Base-by-base conservation (phyloP, 2,113 vertebrate genomes). In the Chloropsis hardwickii region DNA sequence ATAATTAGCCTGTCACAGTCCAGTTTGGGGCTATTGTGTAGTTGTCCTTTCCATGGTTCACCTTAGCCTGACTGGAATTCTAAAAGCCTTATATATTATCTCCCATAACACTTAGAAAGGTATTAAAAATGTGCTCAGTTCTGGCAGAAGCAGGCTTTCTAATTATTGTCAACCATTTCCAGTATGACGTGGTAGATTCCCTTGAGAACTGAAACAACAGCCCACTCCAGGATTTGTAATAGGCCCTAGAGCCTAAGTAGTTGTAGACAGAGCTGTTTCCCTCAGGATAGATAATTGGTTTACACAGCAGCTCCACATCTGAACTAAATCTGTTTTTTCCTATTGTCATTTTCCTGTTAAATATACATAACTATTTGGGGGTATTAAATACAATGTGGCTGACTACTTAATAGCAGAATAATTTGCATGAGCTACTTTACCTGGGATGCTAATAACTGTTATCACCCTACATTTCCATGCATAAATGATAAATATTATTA, bases 1-100 rank as follows among this genome's bases (percentile, higher is more conserved):
- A 98, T 99, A 99, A 99, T 99, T 99, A 99, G 98, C 98, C 98
- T 98, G 99, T 99, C 99, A 99, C 97, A 98, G 98, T 99, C 99
- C 98, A 98, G 99, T 99, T 99, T 99, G 98, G 97, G 98, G 98
- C 98, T 99, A 99, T 99, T 99, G 99, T 99, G 98, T 98, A 95
- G 98, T 97, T 98, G 98, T 99, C 98, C 98, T 98, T 99, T 99
- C 98, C 97, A 94, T 98, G 95, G 97, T 97, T 98, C 98, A 98
- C 98, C 97, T 98, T 98, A 98, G 97, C 98, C 98, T 98, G 98
- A 98, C 97, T 98, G 98, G 99, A 98, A 99, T 98, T 98, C 98
- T 97, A 97, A 99, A 98, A 97, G 97, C 97, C 98, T 97, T 98
- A 96, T 98, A 98, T 98, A 98, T 98, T 98, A 98, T 98, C 98